Evolutionary conservation across 2,888 invertebrate genomes (phyloP).

Genomic region (Drosophila acutilabella): DNA sequence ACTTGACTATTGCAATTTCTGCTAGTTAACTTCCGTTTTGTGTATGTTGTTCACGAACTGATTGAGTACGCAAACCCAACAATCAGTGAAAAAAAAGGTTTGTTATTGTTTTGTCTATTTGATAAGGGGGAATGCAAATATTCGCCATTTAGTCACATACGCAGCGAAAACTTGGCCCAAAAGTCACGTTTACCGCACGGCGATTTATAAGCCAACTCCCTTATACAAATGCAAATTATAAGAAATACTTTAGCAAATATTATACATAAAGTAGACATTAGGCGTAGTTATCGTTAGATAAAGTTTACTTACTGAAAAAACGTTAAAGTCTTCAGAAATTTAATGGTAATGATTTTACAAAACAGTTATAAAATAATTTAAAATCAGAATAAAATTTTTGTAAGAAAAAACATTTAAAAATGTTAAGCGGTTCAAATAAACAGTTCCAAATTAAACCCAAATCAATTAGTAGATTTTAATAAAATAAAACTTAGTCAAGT

Average conservation of each 20-base stretch:
- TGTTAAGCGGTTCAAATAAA: too few species aligned
- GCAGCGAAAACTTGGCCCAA: constrained; percentile 36
- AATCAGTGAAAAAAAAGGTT: constrained; percentile 9
- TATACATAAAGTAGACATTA: too few species aligned
- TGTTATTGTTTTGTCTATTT: constrained; percentile 25
- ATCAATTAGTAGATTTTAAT: too few species aligned
- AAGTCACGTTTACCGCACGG: constrained; percentile 63
- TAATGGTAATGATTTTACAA: too few species aligned
- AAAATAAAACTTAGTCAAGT: too few species aligned
- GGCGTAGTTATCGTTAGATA: not conserved
- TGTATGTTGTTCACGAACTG: not conserved
- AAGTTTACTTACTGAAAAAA: not conserved
- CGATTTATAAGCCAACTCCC: constrained; percentile 4
- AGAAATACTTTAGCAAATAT: not conserved
- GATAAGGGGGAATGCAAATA: constrained; percentile 61
- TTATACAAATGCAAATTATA: constrained; percentile 9
- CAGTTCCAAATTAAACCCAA: too few species aligned
- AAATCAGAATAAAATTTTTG: too few species aligned
- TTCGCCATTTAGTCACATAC: constrained; percentile 71
- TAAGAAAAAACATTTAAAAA: too few species aligned
- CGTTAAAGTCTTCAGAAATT: too few species aligned
- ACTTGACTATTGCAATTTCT: not conserved
- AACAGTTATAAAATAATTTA: too few species aligned
- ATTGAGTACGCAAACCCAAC: not conserved
- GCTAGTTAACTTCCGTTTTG: not conserved